Evolutionary conservation across 1,140 invertebrate species (phyloP).

Genomic region (Colletes gigas): DNA sequence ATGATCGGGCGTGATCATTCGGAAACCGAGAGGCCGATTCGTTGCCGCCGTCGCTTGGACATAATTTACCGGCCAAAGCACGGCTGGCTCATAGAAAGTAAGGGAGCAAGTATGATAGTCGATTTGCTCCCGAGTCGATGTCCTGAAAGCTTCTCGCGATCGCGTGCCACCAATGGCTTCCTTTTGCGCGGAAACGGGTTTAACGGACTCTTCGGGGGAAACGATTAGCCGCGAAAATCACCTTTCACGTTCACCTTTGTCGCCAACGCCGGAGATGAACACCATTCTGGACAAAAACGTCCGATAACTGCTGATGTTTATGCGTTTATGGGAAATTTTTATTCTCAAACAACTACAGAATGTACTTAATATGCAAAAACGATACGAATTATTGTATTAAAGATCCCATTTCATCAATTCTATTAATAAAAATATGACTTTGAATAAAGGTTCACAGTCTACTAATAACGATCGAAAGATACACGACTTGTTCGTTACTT

Average conservation of each 20-base stretch:
- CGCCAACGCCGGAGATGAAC: too few species aligned
- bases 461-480: too few species aligned
- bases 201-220: conserved; percentile 20
- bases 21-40: background rate
- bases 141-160: conserved; percentile 35
- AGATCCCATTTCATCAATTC: too few species aligned
- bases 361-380: too few species aligned
- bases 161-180: conserved; percentile 38
- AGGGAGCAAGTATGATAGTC: conserved; percentile 21
- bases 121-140: conserved; percentile 41
- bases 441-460: too few species aligned
- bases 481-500: too few species aligned
- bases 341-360: too few species aligned
- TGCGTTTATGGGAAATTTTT: too few species aligned
- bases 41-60: background rate
- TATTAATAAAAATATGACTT: too few species aligned
- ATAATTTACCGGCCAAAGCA: conserved; percentile 37
- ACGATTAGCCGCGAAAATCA: conserved; percentile 1
- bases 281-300: too few species aligned
- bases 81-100: conserved; percentile 42
- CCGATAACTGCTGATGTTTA: too few species aligned
- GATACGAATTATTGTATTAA: too few species aligned
- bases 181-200: conserved; percentile 38
- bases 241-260: background rate
- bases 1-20: conserved; percentile 14